These are phyloP conservation scores for Agrypnus murinus DNA, from an alignment of 2,888 invertebrate species.

Conservation along the genomic window DNA sequence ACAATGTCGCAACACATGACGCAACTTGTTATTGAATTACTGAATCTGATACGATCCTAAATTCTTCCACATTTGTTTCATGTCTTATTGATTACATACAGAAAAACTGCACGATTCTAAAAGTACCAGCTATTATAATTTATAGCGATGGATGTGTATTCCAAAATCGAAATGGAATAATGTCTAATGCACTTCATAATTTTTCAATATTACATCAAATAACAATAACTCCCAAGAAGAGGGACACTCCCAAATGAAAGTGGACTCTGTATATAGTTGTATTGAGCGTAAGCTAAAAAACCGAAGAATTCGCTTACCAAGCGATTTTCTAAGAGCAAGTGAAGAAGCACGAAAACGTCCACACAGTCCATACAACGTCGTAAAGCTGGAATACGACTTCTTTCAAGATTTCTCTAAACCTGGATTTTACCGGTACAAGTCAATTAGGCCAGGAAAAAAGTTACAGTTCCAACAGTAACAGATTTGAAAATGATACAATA, in stretches of 20 bases:
- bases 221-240: conserved; percentile 22
- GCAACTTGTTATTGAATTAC: conserved; percentile 22
- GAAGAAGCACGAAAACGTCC: conserved; percentile 27
- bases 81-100: conserved; percentile 20
- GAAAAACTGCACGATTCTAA: background rate
- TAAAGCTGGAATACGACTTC: too few relatives aligned
- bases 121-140: conserved; percentile 2
- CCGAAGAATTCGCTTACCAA: background rate
- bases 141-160: conserved; percentile 35
- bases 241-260: conserved; percentile 65
- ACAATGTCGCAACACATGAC: background rate
- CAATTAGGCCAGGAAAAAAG: too few relatives aligned
- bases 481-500: too few relatives aligned
- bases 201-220: background rate
- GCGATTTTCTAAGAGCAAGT: background rate
- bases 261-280: conserved; percentile 61
- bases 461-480: too few relatives aligned
- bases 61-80: conserved; percentile 18
- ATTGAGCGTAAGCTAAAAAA: conserved; percentile 59
- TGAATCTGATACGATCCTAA: conserved; percentile 3
- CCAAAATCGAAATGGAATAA: background rate
- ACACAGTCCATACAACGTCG: too few relatives aligned
- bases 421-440: too few relatives aligned
- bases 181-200: conserved; percentile 4
- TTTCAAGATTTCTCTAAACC: too few relatives aligned